Base-by-base conservation (phyloP, 2,888 invertebrate genomes). In the Lasioglossum pauxillum region DNA sequence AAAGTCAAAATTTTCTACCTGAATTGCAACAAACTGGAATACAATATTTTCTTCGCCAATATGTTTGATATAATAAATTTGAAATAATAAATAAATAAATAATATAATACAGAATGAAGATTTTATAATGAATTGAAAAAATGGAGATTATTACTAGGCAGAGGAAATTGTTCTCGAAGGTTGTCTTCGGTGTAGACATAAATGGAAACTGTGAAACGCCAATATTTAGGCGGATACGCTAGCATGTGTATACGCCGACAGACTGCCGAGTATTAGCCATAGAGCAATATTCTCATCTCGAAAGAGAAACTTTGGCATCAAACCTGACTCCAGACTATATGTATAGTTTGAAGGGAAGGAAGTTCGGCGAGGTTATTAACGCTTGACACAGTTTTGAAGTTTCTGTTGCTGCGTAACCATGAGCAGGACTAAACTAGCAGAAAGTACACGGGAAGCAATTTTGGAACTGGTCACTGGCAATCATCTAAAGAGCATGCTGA, bases 331-430 rank as follows among this genome's bases (percentile, higher is more conserved):
- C 49, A n/a, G 60, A 84, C 84, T 78, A 35, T 74, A 53, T 74
- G 35, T 74, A 74, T 49, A 80, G 76, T 85, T 80, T 77, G 80
- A 84, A 60, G 80, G 79, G 79, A 80, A 80, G 84, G 84, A 85
- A 85, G 80, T 84, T 80, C 80, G 74, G 44, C 44, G 77, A 71
- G 75, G 84, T 85, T 85, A 85, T 85, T 85, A 85, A 84, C 85
- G 84, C 80, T 84, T 84, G 80, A 85, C 85, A 84, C 84, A 85
- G 84, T 85, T 85, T 73, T 49, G 49, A 85, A 84, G 85, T 85
- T 84, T 85, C 85, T 77, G 80, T 84, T 80, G 80, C 80, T 80
- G 85, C 84, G 85, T 85, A 84, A 78, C 84, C 64, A 73, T 72
- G 67, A 79, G 38, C 83, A 35, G 60, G 35, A 53, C 84, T 72